These are phyloP conservation scores for Drosophila paulistorum DNA, from an alignment of 1,140 invertebrate genomes.

Conservation along the genomic window DNA sequence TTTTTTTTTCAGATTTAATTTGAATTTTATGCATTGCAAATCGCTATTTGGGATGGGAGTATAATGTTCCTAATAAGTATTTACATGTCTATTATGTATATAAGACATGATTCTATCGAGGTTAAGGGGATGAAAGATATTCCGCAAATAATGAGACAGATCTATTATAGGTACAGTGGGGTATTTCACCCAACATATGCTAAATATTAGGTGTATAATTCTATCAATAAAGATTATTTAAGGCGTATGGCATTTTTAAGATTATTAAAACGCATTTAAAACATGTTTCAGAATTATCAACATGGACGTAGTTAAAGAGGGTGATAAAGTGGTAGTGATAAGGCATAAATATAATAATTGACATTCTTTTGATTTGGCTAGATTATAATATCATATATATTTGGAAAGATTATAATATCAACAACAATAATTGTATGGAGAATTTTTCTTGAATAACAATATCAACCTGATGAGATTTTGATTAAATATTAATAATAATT, in stretches of 20 bases:
- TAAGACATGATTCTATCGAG: not conserved
- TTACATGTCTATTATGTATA: not conserved
- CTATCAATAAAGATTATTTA: not conserved
- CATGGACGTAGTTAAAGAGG: not conserved
- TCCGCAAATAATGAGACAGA: not conserved
- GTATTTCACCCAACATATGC: not conserved
- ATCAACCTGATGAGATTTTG: too few relatives aligned
- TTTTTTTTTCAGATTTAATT: conserved; percentile 26
- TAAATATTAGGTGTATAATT: not conserved
- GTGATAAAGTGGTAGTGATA: not conserved
- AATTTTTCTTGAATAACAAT: too few relatives aligned
- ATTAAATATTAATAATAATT: too few relatives aligned
- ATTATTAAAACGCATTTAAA: conserved; percentile 43
- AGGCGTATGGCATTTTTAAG: not conserved
- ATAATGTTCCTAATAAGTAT: conserved; percentile 7
- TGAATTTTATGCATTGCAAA: conserved; percentile 58
- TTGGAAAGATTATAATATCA: not conserved
- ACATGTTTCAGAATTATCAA: conserved; percentile 30
- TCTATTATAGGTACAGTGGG: too few relatives aligned
- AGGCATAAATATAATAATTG: not conserved
- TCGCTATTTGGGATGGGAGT: conserved; percentile 21
- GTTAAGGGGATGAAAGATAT: not conserved
- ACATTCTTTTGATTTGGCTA: not conserved
- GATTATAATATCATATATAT: not conserved
- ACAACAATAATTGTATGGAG: not conserved